Percentiles rank a stretch among this genome's conserved stretches.
These are phyloP conservation scores for Cetoscarus ocellatus DNA, from an alignment of 2,797 vertebrate genomes.

Conservation along the genomic window DNA sequence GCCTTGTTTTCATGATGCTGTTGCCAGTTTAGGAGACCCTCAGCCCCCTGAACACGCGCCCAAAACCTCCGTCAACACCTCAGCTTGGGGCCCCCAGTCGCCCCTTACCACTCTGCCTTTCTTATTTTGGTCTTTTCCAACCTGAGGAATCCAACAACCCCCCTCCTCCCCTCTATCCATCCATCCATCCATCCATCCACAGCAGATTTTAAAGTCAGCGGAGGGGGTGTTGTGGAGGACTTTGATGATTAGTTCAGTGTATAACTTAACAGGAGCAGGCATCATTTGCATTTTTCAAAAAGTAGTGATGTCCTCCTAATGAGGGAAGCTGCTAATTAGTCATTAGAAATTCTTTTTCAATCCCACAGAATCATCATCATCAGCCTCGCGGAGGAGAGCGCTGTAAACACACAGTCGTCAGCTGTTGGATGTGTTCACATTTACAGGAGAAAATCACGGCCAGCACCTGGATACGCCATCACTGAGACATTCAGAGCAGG, in stretches of 20 bases:
- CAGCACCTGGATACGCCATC: conserved; percentile 56
- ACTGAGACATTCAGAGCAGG: not conserved
- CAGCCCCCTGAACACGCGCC: conserved; percentile 55
- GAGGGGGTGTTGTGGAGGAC: conserved; percentile 48
- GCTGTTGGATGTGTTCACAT: conserved; percentile 75
- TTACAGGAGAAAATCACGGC: conserved; percentile 56
- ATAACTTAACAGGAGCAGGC: conserved; percentile 77
- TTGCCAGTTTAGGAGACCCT: conserved; percentile 49
- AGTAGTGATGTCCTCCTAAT: conserved; percentile 82
- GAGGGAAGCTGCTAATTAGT: conserved; percentile 84
- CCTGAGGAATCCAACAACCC: conserved; percentile 60
- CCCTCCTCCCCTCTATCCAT: not conserved
- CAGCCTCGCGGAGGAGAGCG: conserved; percentile 74
- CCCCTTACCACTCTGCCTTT: conserved; percentile 43
- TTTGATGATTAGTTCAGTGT: conserved; percentile 82
- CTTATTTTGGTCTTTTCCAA: conserved; percentile 71
- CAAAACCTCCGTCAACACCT: conserved; percentile 69
- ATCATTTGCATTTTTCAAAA: conserved; percentile 80
- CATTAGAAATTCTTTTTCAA: conserved; percentile 84
- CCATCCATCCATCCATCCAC: conserved; percentile 9
- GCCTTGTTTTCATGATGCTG: conserved; percentile 9
- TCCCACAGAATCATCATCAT: conserved; percentile 72
- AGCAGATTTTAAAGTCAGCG: conserved; percentile 55
- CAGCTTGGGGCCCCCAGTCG: conserved; percentile 41
- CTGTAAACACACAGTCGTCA: conserved; percentile 81